Conservation (phyloP, 35 echinoderm and acorn worm genomes). For the Strongylocentrotus purpuratus region DNA sequence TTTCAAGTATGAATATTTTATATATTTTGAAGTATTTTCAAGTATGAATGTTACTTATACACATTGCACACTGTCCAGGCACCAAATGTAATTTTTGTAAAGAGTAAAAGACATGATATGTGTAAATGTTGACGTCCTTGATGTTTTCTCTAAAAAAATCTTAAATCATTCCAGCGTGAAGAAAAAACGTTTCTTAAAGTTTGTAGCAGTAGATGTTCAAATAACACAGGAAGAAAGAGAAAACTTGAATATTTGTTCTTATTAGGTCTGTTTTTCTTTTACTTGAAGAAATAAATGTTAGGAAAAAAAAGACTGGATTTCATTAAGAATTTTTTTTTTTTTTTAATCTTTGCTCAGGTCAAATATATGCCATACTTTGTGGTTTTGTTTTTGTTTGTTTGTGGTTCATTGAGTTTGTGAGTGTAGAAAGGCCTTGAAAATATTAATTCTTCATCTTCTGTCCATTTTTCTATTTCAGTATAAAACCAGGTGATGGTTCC, state of each 20-base stretch:
- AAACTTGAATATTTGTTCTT: no score
- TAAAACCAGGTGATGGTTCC: not conserved
- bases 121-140: not conserved
- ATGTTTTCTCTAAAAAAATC: not conserved
- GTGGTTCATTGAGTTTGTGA: not conserved
- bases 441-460: not conserved
- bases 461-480: not conserved
- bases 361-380: not conserved
- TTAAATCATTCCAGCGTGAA: not conserved
- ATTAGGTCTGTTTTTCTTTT: no score
- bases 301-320: not conserved
- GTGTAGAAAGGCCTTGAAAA: not conserved
- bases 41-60: not conserved
- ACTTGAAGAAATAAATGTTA: no score
- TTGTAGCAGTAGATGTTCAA: no score
- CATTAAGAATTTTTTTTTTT: not conserved
- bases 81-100: not conserved
- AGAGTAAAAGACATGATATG: not conserved
- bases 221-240: no score
- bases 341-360: not conserved
- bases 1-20: not conserved
- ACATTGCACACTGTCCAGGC: not conserved
- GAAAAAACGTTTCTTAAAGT: no score
- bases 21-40: not conserved
- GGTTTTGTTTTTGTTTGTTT: not conserved